phyloP scores from a whole-genome alignment of 2,888 invertebrate species.

The Arenicola marina region DNA sequence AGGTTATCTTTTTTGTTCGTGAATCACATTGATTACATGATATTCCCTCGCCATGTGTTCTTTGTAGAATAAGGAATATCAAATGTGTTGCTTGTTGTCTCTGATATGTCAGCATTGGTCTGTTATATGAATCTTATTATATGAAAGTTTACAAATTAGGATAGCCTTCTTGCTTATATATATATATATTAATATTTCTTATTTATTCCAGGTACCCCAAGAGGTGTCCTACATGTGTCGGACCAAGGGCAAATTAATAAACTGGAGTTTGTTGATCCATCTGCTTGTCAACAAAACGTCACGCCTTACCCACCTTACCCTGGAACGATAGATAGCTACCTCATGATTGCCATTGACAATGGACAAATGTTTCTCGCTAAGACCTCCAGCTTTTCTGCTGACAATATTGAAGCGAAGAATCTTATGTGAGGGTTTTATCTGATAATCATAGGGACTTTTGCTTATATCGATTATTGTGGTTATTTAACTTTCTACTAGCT shows the following conservation, averaged over 20 bases:
- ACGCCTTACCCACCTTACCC: neutral
- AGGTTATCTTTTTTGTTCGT: too few species aligned
- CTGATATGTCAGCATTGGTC: too few species aligned
- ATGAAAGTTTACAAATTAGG: neutral
- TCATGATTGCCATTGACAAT: neutral
- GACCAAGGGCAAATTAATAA: neutral
- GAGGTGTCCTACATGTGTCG: neutral
- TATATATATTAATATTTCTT: neutral
- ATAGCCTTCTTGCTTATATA: neutral
- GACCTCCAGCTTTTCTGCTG: too few species aligned
- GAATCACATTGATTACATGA: too few species aligned
- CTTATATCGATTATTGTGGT: too few species aligned
- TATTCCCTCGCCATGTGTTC: too few species aligned
- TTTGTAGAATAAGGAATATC: too few species aligned
- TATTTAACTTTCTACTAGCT: too few species aligned
- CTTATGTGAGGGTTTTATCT: too few species aligned
- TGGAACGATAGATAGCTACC: neutral
- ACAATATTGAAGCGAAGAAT: too few species aligned
- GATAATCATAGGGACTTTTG: too few species aligned
- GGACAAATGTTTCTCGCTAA: neutral
- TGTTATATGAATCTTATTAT: neutral
- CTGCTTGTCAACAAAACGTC: neutral
- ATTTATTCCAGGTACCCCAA: neutral
- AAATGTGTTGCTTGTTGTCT: too few species aligned
- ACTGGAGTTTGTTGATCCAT: neutral